Evolutionary conservation across 2,797 vertebrate species (phyloP), one percentile per base, ranked within the genome.

Genomic region (Ptychobarbus kaznakovi): DNA sequence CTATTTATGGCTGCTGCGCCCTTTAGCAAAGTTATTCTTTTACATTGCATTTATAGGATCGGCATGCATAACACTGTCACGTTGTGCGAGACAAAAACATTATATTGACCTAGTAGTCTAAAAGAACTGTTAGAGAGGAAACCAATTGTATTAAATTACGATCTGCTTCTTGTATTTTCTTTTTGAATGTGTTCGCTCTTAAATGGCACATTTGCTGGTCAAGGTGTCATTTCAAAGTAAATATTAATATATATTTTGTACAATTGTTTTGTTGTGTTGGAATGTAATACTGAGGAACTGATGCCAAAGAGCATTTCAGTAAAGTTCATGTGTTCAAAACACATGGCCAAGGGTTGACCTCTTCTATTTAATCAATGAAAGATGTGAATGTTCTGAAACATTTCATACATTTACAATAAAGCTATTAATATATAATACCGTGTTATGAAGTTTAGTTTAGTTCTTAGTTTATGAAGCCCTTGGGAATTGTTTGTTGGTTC

Each of bases 161-260:
- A 56, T 66, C 20, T 58, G 56, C 20, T 93, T 70, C 38, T 28
- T 74, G 72, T 80, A 32, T 86, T 89, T 89, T 87, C n/a, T 86
- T 87, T 85, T 88, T 89, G 81, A 38, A 86, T 91, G 88, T 86
- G 20, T 90, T 93, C 92, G 92, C 89, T 93, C 93, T 89, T 93
- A 86, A 46, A 72, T 7, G 84, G 87, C 93, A 94, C 94, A 94
- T 95, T 97, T 96, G 98, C 97, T 96, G 97, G 97, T 94, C 95
- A 93, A 94, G 94, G 95, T 94, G 91, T 96, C 94, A 93, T 94
- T 95, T 94, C 91, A 90, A 93, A 94, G 94, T 95, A 96, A 93
- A 89, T 94, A 91, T 94, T 96, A 97, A 97, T 98, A 97, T 98
- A 97, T 98, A 97, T 97, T 96, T 93, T 97, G 96, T 96, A 96